phyloP scores from a whole-genome alignment of 2,113 vertebrate genomes.

The Tichodroma muraria region DNA sequence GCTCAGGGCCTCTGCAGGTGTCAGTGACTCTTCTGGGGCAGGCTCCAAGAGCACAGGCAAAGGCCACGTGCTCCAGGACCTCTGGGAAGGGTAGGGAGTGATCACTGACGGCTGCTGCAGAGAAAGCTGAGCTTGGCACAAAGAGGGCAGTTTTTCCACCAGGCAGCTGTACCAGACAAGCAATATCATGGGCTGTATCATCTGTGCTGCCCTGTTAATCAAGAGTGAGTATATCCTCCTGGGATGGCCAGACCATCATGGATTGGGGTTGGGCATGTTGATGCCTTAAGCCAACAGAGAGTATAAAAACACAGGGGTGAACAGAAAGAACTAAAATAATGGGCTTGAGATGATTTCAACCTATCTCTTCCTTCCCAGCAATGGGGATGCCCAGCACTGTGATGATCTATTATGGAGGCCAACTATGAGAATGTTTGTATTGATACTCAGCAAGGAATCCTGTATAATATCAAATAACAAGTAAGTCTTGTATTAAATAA shows the following conservation, averaged over 20 bases:
- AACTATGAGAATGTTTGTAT: background rate
- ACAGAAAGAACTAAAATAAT: background rate
- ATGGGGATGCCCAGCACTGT: background rate
- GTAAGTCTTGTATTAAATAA: background rate
- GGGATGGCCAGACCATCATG: background rate
- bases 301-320: background rate
- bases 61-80: background rate
- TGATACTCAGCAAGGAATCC: background rate
- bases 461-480: fast-evolving
- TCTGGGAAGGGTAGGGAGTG: background rate
- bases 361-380: background rate
- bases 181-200: background rate
- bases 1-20: background rate
- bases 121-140: background rate
- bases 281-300: background rate
- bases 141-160: background rate
- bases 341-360: background rate
- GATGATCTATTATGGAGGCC: background rate
- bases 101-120: background rate
- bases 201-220: background rate
- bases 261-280: fast-evolving
- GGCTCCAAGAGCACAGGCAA: background rate
- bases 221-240: background rate
- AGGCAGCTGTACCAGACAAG: background rate
- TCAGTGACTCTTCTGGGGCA: no score